These are phyloP conservation scores for Lamellibrachia satsuma DNA, from an alignment of 2,888 invertebrate species.

Conservation along the genomic window DNA sequence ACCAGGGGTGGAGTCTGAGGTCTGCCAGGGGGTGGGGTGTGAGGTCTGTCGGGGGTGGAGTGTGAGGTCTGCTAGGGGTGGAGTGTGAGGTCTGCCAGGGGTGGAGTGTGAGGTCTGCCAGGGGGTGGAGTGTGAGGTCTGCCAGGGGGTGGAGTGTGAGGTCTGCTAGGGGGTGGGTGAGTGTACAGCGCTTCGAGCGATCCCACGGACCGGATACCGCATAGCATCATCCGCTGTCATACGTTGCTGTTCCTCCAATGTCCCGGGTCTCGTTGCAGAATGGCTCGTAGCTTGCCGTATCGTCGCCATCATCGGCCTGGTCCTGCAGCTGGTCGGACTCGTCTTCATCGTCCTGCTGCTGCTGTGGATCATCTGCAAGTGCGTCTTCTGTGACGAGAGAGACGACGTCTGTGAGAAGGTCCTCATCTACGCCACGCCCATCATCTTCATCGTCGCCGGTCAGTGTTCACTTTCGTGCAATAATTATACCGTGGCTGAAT, in stretches of 20 bases:
- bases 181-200: too few species aligned
- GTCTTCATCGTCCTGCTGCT: slow-evolving; percentile 42
- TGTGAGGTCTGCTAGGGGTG: too few species aligned
- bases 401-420: slow-evolving; percentile 42
- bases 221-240: neutral
- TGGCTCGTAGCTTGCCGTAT: slow-evolving; percentile 43
- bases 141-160: too few species aligned
- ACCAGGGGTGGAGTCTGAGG: too few species aligned
- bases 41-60: too few species aligned
- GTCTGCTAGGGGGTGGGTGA: too few species aligned
- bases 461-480: slow-evolving; percentile 1
- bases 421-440: slow-evolving; percentile 44
- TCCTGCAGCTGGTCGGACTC: slow-evolving; percentile 40
- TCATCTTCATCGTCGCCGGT: slow-evolving; percentile 44
- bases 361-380: slow-evolving; percentile 43
- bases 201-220: too few species aligned
- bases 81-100: too few species aligned
- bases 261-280: slow-evolving; percentile 32
- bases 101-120: too few species aligned
- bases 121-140: too few species aligned
- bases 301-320: slow-evolving; percentile 41
- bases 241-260: neutral
- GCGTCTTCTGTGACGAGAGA: slow-evolving; percentile 36
- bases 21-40: too few species aligned
- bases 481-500: neutral